Evolutionary conservation across 2,888 invertebrate genomes (phyloP).

Genomic region (Orthosia cruda): DNA sequence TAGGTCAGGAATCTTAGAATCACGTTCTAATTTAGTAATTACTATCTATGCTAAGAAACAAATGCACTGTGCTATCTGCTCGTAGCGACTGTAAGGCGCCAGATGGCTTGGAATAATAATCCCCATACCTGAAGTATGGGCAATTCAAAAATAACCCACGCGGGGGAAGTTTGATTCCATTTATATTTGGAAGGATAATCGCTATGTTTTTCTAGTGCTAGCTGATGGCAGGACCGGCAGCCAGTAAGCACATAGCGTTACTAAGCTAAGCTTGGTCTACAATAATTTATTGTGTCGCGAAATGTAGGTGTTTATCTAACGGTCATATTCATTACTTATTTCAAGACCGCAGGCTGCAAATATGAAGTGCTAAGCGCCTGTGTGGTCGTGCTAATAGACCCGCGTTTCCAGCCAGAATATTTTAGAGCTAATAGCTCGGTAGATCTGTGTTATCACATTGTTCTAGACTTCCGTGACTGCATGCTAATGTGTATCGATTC

Average conservation of each 20-base stretch:
- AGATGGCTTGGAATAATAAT: slow-evolving; percentile 86
- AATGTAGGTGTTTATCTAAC: slow-evolving; percentile 69
- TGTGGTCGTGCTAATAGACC: slow-evolving; percentile 46
- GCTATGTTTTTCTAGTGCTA: slow-evolving; percentile 69
- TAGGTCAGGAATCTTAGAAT: slow-evolving; percentile 86
- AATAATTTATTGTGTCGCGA: slow-evolving; percentile 58
- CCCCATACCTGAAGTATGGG: slow-evolving; percentile 82
- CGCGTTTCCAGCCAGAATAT: slow-evolving; percentile 40
- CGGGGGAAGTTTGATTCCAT: slow-evolving; percentile 85
- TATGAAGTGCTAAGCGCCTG: slow-evolving; percentile 47
- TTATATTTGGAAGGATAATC: slow-evolving; percentile 83
- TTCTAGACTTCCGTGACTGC: slow-evolving; percentile 54
- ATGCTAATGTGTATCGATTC: slow-evolving; percentile 54
- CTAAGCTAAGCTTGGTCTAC: slow-evolving; percentile 65
- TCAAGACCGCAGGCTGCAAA: slow-evolving; percentile 50
- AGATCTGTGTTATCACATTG: slow-evolving; percentile 46
- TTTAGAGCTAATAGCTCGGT: slow-evolving; percentile 33
- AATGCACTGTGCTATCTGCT: slow-evolving; percentile 73
- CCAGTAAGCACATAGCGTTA: slow-evolving; percentile 48
- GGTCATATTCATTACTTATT: slow-evolving; percentile 60
- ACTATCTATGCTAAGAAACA: slow-evolving; percentile 70
- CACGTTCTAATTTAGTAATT: slow-evolving; percentile 70
- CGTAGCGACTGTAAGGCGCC: slow-evolving; percentile 78
- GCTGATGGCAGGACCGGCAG: slow-evolving; percentile 61
- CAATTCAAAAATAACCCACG: slow-evolving; percentile 87